Conservation (phyloP, 2,888 invertebrate genomes). For the Nomada ruficornis region DNA sequence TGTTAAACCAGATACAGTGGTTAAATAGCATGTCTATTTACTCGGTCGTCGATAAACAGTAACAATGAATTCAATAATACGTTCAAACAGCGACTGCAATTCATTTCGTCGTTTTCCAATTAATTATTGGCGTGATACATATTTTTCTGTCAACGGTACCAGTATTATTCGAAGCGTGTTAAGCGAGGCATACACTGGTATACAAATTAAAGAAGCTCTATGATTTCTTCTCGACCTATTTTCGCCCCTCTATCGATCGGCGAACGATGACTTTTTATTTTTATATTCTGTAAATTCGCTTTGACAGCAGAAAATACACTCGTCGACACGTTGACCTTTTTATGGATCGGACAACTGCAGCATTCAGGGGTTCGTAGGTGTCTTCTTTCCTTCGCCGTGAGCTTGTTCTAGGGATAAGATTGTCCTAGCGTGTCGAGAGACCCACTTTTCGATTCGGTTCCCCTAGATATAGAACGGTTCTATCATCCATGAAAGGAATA, state of each 20-base stretch:
- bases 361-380: conserved; percentile 48
- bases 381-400: conserved; percentile 36
- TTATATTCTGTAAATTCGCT: conserved; percentile 20
- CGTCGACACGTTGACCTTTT: conserved; percentile 19
- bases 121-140: not conserved
- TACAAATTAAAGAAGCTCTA: not conserved
- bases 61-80: not conserved
- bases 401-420: conserved; percentile 52
- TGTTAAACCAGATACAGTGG: no score
- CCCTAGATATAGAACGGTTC: conserved; percentile 38
- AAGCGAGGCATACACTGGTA: not conserved
- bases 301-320: conserved; percentile 42
- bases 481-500: conserved; percentile 57
- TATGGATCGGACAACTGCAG: conserved; percentile 37
- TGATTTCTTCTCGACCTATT: conserved; percentile 1
- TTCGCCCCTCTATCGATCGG: not conserved
- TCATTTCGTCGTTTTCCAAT: not conserved
- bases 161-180: not conserved
- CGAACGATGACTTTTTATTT: not conserved
- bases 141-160: not conserved
- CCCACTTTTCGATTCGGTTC: conserved; percentile 58
- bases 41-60: not conserved
- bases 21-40: not conserved
- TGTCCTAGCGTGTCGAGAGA: conserved; percentile 59
- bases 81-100: not conserved